Percentiles rank a stretch among this genome's conserved stretches.
phyloP scores from a whole-genome alignment of 2,888 invertebrate species.

The Leucozona laternaria region DNA sequence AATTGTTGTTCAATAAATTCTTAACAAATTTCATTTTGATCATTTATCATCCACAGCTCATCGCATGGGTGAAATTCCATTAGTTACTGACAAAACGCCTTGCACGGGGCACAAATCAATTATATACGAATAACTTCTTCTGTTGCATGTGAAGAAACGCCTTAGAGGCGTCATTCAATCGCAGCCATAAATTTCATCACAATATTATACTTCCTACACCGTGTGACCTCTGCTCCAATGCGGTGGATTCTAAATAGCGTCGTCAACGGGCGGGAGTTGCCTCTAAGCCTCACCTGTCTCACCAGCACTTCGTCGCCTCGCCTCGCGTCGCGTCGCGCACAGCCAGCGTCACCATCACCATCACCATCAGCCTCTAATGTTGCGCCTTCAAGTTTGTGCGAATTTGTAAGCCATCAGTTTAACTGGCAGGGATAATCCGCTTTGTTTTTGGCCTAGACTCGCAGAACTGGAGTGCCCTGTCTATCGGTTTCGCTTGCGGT shows the following conservation, averaged over 20 bases:
- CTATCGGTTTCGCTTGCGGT: not conserved
- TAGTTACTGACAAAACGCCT: constrained; percentile 71
- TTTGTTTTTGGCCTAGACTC: constrained; percentile 33
- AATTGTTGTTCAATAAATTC: not conserved
- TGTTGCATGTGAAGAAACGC: constrained; percentile 61
- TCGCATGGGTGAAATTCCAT: constrained; percentile 55
- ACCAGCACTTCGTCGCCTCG: not conserved
- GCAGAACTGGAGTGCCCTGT: constrained; percentile 17
- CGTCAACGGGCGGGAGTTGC: not conserved
- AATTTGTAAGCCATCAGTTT: constrained; percentile 69
- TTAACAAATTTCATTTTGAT: not conserved
- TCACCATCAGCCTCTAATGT: constrained; percentile 20
- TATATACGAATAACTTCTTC: constrained; percentile 50
- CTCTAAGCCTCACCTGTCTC: not conserved
- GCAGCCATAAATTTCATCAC: constrained; percentile 68
- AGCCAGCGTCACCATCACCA: constrained; percentile 17
- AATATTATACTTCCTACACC: constrained; percentile 65
- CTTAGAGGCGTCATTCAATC: constrained; percentile 71
- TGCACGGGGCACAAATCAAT: constrained; percentile 71
- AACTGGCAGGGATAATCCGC: constrained; percentile 49
- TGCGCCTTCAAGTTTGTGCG: constrained; percentile 41
- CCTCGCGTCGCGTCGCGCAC: too few species aligned
- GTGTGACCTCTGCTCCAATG: constrained; percentile 67
- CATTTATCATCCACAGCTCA: constrained; percentile 58
- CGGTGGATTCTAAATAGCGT: constrained; percentile 49